phyloP scores from a whole-genome alignment of 2,888 invertebrate genomes.

The Limnephilus lunatus region DNA sequence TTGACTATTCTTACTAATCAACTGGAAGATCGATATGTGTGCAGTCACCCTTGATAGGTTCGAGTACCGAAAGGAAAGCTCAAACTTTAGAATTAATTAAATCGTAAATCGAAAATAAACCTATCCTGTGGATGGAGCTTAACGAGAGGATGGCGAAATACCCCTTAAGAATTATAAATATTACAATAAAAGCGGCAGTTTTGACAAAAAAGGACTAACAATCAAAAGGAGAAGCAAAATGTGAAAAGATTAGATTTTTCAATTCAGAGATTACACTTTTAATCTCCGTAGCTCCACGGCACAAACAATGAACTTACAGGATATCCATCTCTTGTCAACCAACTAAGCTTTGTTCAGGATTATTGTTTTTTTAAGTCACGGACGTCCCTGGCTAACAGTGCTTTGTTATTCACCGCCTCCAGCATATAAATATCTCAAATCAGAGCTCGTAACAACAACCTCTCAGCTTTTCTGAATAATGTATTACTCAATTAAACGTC shows the following conservation, averaged over 20 bases:
- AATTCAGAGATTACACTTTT: background rate
- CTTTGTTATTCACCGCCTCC: slow-evolving; percentile 21
- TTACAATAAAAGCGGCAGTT: too few species aligned
- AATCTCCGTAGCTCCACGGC: background rate
- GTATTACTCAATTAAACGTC: slow-evolving; percentile 30
- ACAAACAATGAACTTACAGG: background rate
- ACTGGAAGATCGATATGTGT: too few species aligned
- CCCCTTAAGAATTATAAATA: too few species aligned
- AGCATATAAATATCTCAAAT: slow-evolving; percentile 27
- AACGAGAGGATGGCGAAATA: too few species aligned
- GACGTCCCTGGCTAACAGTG: background rate
- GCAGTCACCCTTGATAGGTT: too few species aligned
- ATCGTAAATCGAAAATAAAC: too few species aligned
- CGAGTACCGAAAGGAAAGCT: too few species aligned
- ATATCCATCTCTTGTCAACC: background rate
- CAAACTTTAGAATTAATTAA: too few species aligned
- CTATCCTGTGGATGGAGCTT: too few species aligned
- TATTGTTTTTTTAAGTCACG: background rate
- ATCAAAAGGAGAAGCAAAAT: background rate
- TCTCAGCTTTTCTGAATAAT: slow-evolving; percentile 31
- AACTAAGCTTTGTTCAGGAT: background rate
- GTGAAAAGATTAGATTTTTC: background rate
- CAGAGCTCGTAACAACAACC: slow-evolving; percentile 2
- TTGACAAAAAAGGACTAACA: background rate
- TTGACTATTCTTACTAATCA: too few species aligned